Evolutionary conservation across 2,888 invertebrate genomes (phyloP).

Genomic region (Brachypalpus laphriformis): DNA sequence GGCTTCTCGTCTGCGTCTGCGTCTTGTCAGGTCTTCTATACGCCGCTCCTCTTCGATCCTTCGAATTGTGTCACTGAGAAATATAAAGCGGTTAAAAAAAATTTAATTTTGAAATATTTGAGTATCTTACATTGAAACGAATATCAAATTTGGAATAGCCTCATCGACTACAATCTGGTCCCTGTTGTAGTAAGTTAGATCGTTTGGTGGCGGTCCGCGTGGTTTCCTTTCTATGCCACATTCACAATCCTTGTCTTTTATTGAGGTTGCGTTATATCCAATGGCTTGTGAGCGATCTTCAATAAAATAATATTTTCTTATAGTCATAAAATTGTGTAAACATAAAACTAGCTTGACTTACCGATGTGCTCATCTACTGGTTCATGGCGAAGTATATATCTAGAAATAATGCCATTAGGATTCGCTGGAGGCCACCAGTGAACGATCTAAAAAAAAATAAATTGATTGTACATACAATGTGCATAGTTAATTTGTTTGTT

Average conservation of each 20-base stretch:
- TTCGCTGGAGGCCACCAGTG: constrained; percentile 81
- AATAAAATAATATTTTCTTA: not conserved
- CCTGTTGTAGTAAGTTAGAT: constrained; percentile 78
- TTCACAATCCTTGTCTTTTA: constrained; percentile 21
- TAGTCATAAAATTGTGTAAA: not conserved
- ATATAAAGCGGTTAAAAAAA: not conserved
- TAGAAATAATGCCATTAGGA: constrained; percentile 78
- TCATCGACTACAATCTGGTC: constrained; percentile 77
- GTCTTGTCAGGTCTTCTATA: constrained; percentile 40
- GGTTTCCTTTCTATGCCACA: no score
- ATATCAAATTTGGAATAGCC: constrained; percentile 78
- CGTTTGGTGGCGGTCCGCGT: constrained; percentile 78
- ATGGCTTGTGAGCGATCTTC: not conserved
- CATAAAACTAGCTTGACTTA: constrained; percentile 16
- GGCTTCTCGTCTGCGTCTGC: constrained; percentile 24
- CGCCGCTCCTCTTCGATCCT: not conserved
- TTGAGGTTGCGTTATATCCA: not conserved
- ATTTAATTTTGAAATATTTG: not conserved
- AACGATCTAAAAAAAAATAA: constrained; percentile 75
- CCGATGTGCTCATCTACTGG: constrained; percentile 24
- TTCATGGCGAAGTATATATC: constrained; percentile 77
- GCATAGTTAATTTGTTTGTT: no score
- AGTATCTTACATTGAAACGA: constrained; percentile 77
- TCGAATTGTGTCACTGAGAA: not conserved
- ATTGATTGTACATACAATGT: no score